phyloP scores from a whole-genome alignment of 2,888 invertebrate genomes.

The Sarcophaga variegata region DNA sequence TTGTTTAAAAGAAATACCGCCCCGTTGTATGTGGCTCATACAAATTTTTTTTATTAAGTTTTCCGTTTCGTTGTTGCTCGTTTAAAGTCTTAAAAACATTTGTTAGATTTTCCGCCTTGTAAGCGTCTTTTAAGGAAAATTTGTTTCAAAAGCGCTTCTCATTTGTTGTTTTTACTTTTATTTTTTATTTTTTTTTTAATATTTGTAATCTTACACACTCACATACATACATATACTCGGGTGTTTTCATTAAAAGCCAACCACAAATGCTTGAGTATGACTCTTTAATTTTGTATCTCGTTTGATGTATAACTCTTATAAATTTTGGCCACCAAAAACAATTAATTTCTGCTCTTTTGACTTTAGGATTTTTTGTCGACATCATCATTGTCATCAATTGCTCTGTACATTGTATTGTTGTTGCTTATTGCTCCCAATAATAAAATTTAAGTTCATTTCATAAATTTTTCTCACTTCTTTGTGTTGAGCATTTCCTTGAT shows the following conservation, averaged over 20 bases:
- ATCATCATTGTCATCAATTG: conserved; percentile 28
- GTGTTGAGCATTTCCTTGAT: conserved; percentile 58
- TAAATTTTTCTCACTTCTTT: conserved; percentile 30
- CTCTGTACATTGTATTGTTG: conserved; percentile 26
- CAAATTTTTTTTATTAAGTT: conserved; percentile 14
- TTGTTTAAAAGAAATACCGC: background rate
- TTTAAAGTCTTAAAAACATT: conserved; percentile 75
- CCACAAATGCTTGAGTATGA: background rate
- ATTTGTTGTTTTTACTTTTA: conserved; percentile 13
- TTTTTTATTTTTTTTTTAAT: conserved; percentile 9
- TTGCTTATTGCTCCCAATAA: conserved; percentile 53
- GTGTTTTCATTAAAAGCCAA: background rate
- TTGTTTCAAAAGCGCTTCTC: conserved; percentile 33
- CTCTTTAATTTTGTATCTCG: conserved; percentile 30
- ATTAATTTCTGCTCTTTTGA: conserved; percentile 68
- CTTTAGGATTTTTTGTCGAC: conserved; percentile 22
- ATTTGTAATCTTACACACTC: conserved; percentile 8
- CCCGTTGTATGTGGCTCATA: background rate
- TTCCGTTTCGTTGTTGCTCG: conserved; percentile 71
- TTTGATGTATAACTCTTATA: conserved; percentile 34
- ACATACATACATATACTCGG: background rate
- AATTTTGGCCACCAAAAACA: conserved; percentile 39
- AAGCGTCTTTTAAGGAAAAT: conserved; percentile 77
- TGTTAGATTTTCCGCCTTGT: conserved; percentile 71
- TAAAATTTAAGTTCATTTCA: conserved; percentile 34